These are phyloP conservation scores for Xenopus borealis DNA, from an alignment of 2,113 vertebrate species.

Conservation along the genomic window DNA sequence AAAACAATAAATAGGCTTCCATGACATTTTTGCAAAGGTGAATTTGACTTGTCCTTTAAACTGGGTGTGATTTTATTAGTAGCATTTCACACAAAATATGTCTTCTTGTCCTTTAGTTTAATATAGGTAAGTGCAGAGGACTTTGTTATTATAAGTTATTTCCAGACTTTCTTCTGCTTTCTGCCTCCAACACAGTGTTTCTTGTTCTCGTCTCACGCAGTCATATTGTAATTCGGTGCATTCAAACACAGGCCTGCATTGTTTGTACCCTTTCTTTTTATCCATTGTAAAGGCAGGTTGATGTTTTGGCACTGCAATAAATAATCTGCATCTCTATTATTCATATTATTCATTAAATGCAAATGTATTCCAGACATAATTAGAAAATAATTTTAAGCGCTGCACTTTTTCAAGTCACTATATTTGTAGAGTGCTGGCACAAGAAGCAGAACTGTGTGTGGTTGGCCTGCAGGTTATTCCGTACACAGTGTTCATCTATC, in stretches of 20 bases:
- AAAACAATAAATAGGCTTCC: too few relatives aligned
- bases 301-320: constrained; percentile 7
- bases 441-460: constrained; percentile 11
- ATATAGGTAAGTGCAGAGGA: too few relatives aligned
- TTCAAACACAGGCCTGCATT: not conserved
- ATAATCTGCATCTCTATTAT: constrained; percentile 22
- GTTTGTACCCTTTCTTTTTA: not conserved
- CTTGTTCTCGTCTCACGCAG: not conserved
- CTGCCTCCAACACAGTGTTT: not conserved
- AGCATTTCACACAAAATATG: too few relatives aligned
- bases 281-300: constrained; percentile 3
- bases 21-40: too few relatives aligned
- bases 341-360: constrained; percentile 34
- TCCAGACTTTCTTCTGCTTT: too few relatives aligned
- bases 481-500: too few relatives aligned
- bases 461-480: not conserved
- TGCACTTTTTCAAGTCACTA: constrained; percentile 25
- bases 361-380: constrained; percentile 33
- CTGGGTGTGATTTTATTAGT: too few relatives aligned
- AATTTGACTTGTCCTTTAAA: too few relatives aligned
- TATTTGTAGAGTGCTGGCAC: constrained; percentile 13
- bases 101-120: too few relatives aligned
- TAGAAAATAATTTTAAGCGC: constrained; percentile 36
- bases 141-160: too few relatives aligned
- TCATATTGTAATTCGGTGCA: not conserved